Evolutionary conservation across 2,888 invertebrate species (phyloP), one percentile per base, ranked within the genome.

Genomic region (Drosophila longiperda): DNA sequence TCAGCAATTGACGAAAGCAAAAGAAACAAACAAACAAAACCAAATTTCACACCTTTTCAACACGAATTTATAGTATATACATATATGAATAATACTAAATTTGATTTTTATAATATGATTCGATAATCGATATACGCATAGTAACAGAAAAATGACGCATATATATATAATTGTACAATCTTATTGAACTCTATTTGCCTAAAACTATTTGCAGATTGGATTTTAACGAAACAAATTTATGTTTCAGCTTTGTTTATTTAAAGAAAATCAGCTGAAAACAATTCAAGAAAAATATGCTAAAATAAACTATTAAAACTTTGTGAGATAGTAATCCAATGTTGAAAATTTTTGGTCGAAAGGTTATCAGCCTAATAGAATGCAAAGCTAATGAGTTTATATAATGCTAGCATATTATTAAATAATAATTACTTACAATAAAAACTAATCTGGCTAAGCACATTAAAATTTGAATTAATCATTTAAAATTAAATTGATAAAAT

Each of bases 21-120:
- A 45, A 15, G 23, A 23, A 80, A 87, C 87, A 89, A 86, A 89
- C 85, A 87, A 75, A 80, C 74, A 79, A 42, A 75, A 26, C 20
- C 45, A 53, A 66, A 50, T 71, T 80, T 86, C 87, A 80, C 85
- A 86, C 85, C 85, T 86, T 84, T 66, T 36, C 69, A 76, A 76
- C 68, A 66, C 11, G 38, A 8, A 36, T 36, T 45, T 48, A 68
- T 55, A 42, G 66, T 58, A 61, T 29, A 64, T 42, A 17, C 45
- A 26, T 12, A 7, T 15, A 15, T 45, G 12, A 3, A 45, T 15
- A 45, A 15, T 23, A 45, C n/a, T 29, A 29, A 6, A 29, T 29
- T 29, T 6, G 29, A 29, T 29, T 29, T 6, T 29, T 29, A 29
- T 29, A 29, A 29, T 29, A 29, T 29, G 29, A 29, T 29, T 29